Evolutionary conservation across 2,888 invertebrate genomes (phyloP).

Genomic region (Cabera pusaria): DNA sequence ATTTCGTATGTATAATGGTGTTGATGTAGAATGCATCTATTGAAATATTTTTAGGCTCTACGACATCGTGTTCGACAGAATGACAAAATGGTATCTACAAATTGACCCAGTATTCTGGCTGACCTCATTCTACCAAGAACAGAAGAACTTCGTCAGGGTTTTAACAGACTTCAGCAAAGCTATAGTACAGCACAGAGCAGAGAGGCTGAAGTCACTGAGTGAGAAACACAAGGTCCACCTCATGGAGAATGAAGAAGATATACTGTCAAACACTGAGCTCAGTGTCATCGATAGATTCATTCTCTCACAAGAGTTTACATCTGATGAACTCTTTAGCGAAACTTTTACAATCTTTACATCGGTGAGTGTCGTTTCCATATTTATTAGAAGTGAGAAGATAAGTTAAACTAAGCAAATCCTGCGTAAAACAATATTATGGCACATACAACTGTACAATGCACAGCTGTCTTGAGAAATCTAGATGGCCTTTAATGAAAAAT

Average conservation of each 20-base stretch:
- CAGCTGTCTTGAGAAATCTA: too few species aligned
- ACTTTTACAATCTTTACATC: conserved; percentile 70
- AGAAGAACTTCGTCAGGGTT: conserved; percentile 37
- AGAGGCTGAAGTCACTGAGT: conserved; percentile 38
- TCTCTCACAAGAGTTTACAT: conserved; percentile 51
- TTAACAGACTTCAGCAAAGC: conserved; percentile 36
- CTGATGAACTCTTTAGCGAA: conserved; percentile 48
- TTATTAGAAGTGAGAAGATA: too few species aligned
- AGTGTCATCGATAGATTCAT: conserved; percentile 68
- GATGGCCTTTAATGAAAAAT: too few species aligned
- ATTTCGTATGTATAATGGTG: too few species aligned
- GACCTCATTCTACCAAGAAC: conserved; percentile 31
- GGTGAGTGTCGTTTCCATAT: conserved; percentile 53
- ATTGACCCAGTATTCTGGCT: conserved; percentile 60
- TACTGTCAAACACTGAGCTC: conserved; percentile 44
- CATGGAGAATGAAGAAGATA: conserved; percentile 48
- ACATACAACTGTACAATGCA: too few species aligned
- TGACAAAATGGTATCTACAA: conserved; percentile 71
- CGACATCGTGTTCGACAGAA: conserved; percentile 55
- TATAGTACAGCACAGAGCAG: conserved; percentile 43
- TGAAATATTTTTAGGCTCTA: conserved; percentile 49
- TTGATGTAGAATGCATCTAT: too few species aligned
- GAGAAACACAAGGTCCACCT: conserved; percentile 36
- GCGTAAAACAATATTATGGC: too few species aligned
- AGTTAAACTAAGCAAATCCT: too few species aligned